Evolutionary conservation across 2,888 invertebrate genomes (phyloP).

Genomic region (Latrodectus hesperus): DNA sequence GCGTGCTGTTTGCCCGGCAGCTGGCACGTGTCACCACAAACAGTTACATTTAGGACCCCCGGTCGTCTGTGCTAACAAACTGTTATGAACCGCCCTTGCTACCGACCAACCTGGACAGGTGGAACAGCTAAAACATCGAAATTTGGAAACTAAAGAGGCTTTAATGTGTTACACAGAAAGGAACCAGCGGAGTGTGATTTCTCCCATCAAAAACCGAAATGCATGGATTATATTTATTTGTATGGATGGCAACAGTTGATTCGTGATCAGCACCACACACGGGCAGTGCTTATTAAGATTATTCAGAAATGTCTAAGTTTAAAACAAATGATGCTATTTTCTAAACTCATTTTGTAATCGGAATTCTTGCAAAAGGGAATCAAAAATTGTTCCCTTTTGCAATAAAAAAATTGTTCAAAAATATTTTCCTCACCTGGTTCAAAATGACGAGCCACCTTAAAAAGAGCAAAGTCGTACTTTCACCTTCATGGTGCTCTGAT

Average conservation of each 20-base stretch:
- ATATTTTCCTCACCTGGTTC: no score
- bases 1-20: conserved; percentile 53
- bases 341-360: no score
- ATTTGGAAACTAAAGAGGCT: conserved; percentile 22
- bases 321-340: no score
- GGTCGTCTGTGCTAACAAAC: conserved; percentile 44
- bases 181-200: background rate
- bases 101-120: conserved; percentile 55
- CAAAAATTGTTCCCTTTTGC: no score
- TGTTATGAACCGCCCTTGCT: conserved; percentile 42
- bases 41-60: conserved; percentile 36
- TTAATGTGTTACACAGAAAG: conserved; percentile 6
- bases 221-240: background rate
- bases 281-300: background rate
- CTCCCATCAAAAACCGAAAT: conserved; percentile 2
- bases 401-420: no score
- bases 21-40: conserved; percentile 63
- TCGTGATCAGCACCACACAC: background rate
- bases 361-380: no score
- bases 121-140: conserved; percentile 43
- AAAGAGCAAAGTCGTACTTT: no score
- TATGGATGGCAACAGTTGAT: background rate
- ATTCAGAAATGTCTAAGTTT: background rate
- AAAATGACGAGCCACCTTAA: no score
- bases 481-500: no score